phyloP scores from a whole-genome alignment of 1,140 invertebrate genomes.

The Bicyclus anynana region DNA sequence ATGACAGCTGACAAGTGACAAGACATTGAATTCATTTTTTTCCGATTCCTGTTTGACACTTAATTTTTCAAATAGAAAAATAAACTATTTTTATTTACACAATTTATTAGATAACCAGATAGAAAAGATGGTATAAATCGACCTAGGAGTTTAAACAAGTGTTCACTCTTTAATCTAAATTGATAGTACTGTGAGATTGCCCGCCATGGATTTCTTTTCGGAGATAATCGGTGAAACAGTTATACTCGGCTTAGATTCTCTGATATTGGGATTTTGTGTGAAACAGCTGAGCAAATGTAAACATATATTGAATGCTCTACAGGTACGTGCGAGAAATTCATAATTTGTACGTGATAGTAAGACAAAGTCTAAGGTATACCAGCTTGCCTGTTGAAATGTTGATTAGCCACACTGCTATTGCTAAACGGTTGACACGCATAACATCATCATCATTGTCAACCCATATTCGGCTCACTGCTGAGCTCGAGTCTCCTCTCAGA shows the following conservation, averaged over 20 bases:
- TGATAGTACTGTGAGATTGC: not conserved
- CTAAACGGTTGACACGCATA: too few species aligned
- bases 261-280: constrained; percentile 84
- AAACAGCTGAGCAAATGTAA: constrained; percentile 84
- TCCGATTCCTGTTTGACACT: not conserved
- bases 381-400: too few species aligned
- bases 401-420: too few species aligned
- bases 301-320: constrained; percentile 80
- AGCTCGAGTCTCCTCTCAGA: too few species aligned
- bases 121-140: not conserved
- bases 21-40: not conserved
- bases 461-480: too few species aligned
- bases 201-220: constrained; percentile 66
- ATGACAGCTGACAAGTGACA: not conserved
- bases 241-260: constrained; percentile 83
- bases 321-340: constrained; percentile 66
- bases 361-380: too few species aligned
- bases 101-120: not conserved
- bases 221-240: constrained; percentile 80
- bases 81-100: not conserved
- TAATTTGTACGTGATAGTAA: too few species aligned
- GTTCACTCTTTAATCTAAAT: not conserved
- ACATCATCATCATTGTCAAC: too few species aligned
- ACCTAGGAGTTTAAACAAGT: not conserved
- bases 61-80: not conserved